Percentiles rank a stretch among this genome's conserved stretches.
phyloP scores from a whole-genome alignment of 2,113 vertebrate species.

The Cranoglanis bouderius region DNA sequence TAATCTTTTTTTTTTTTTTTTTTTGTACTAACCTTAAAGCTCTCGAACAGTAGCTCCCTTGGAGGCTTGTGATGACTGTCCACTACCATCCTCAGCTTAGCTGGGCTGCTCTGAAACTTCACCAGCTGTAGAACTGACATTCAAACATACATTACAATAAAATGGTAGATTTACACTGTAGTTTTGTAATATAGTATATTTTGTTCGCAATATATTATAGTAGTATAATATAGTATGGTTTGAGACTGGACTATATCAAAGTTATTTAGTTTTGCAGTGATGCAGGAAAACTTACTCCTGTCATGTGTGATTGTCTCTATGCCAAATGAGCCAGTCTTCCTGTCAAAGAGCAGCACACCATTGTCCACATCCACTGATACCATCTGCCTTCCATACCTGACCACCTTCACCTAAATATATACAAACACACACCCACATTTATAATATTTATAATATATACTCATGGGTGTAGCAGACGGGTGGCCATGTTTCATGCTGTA shows the following conservation, averaged over 20 bases:
- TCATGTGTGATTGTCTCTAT: constrained; percentile 79
- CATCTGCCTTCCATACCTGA: constrained; percentile 72
- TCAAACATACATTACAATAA: background rate
- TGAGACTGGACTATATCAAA: background rate
- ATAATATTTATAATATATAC: constrained; percentile 7
- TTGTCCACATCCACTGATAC: constrained; percentile 78
- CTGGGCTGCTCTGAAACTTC: constrained; percentile 78
- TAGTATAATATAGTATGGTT: no score
- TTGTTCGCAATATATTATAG: no score
- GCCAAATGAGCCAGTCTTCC: constrained; percentile 60
- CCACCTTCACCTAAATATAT: constrained; percentile 76
- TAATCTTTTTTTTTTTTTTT: background rate
- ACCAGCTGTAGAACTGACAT: constrained; percentile 84
- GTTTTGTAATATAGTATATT: background rate
- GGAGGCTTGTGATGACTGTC: constrained; percentile 76
- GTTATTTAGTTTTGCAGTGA: background rate
- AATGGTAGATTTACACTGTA: background rate
- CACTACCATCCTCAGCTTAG: constrained; percentile 77
- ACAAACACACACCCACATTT: constrained; percentile 11
- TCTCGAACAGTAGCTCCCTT: constrained; percentile 81
- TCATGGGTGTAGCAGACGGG: background rate
- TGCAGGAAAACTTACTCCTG: constrained; percentile 70
- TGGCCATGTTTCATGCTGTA: background rate
- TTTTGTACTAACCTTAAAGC: constrained; percentile 63
- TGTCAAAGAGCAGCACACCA: constrained; percentile 76